Evolutionary conservation across 2,797 vertebrate genomes (phyloP).

Genomic region (Microctenopoma lineatum): DNA sequence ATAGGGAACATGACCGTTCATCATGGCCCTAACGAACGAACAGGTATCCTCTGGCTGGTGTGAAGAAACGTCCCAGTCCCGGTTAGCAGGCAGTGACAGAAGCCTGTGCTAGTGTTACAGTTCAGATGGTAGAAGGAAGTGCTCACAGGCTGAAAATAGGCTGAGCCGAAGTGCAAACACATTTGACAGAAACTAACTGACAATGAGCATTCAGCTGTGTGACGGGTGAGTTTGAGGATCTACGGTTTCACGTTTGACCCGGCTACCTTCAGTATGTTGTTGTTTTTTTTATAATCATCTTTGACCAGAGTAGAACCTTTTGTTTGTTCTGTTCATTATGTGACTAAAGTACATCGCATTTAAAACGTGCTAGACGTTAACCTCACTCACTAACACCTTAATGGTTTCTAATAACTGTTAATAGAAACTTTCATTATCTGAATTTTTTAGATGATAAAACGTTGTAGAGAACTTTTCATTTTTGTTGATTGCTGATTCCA

Average conservation of each 20-base stretch:
- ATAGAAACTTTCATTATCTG: too few relatives aligned
- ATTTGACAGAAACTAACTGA: conserved; percentile 42
- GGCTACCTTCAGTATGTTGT: not conserved
- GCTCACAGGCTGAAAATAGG: conserved; percentile 76
- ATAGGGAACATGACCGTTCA: conserved; percentile 58
- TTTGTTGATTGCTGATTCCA: too few relatives aligned
- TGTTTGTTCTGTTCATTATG: not conserved
- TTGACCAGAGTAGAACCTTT: not conserved
- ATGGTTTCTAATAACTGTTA: too few relatives aligned
- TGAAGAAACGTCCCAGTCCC: conserved; percentile 52
- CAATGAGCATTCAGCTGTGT: conserved; percentile 32
- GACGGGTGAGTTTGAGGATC: conserved; percentile 51
- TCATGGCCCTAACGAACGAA: conserved; percentile 31
- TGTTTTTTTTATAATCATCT: conserved; percentile 3
- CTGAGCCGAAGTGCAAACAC: conserved; percentile 48
- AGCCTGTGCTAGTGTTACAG: conserved; percentile 53
- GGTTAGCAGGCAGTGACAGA: conserved; percentile 37
- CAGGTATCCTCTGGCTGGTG: conserved; percentile 15
- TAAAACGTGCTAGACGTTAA: too few relatives aligned
- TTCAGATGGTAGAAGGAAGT: conserved; percentile 82
- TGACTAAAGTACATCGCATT: not conserved
- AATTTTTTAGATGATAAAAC: too few relatives aligned
- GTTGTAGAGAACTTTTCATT: too few relatives aligned
- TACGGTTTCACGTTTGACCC: conserved; percentile 12
- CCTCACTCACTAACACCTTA: too few relatives aligned